Percentiles rank a stretch among this genome's conserved stretches.
Conservation (phyloP, 2,113 vertebrate species). For the Riparia riparia region DNA sequence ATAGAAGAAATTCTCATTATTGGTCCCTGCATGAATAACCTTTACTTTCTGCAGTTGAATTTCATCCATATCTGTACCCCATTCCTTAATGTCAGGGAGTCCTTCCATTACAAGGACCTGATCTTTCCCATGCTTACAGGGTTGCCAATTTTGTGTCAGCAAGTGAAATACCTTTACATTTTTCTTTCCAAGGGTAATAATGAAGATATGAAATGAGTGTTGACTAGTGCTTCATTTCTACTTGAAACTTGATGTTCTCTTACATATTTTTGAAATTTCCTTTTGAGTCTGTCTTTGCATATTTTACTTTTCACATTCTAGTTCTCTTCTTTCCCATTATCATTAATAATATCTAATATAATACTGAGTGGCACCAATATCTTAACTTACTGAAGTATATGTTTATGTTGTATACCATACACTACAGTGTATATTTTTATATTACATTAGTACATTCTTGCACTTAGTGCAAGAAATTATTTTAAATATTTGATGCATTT, state of each 20-base stretch:
- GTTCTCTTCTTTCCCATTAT: background rate
- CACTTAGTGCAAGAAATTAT: background rate
- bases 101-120: background rate
- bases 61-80: background rate
- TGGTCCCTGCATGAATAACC: slow-evolving; percentile 25
- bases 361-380: background rate
- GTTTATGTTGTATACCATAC: background rate
- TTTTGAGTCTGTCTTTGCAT: background rate
- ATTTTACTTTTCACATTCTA: background rate
- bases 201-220: background rate
- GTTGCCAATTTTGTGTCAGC: background rate
- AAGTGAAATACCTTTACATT: background rate
- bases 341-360: background rate
- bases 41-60: slow-evolving; percentile 46
- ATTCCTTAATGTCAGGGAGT: slow-evolving; percentile 1
- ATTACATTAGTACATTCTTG: background rate
- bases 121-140: background rate
- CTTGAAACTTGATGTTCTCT: background rate
- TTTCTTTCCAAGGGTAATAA: background rate
- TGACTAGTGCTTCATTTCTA: background rate
- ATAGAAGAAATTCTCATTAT: slow-evolving; percentile 40
- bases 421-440: background rate
- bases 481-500: background rate
- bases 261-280: background rate
- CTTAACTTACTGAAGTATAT: background rate